Percentiles rank a stretch among this genome's conserved stretches.
phyloP scores from a whole-genome alignment of 2,888 invertebrate species.

The Luperina testacea region DNA sequence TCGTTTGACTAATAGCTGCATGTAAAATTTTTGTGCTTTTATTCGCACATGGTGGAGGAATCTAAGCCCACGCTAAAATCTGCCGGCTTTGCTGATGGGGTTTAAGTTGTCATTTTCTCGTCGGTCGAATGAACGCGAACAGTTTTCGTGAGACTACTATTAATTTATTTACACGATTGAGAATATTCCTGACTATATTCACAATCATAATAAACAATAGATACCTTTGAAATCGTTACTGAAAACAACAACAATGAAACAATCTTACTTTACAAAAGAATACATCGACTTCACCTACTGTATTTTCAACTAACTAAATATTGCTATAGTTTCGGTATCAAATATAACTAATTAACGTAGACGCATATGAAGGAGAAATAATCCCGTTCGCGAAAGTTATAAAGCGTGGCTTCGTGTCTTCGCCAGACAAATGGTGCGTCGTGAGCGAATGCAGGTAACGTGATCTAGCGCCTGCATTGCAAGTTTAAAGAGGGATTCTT shows the following conservation, averaged over 20 bases:
- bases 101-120: conserved; percentile 43
- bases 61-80: conserved; percentile 49
- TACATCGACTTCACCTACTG: background rate
- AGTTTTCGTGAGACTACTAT: background rate
- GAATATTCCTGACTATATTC: background rate
- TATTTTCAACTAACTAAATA: conserved; percentile 10
- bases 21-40: conserved; percentile 71
- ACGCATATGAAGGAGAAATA: conserved; percentile 54
- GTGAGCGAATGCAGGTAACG: conserved; percentile 74
- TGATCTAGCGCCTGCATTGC: conserved; percentile 45
- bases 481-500: background rate
- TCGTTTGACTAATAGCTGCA: conserved; percentile 76
- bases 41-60: conserved; percentile 54
- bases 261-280: background rate
- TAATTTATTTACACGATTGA: background rate
- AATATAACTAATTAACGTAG: conserved; percentile 44
- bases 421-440: conserved; percentile 78
- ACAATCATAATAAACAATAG: too few species aligned
- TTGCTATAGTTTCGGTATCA: conserved; percentile 26
- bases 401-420: conserved; percentile 69
- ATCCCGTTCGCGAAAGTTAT: conserved; percentile 53
- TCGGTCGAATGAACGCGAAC: background rate
- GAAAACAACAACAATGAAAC: background rate
- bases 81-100: conserved; percentile 24
- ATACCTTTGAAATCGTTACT: background rate